Evolutionary conservation across 2,888 invertebrate species (phyloP), one percentile per base, ranked within the genome.

Genomic region (Eubasilissa splendida): DNA sequence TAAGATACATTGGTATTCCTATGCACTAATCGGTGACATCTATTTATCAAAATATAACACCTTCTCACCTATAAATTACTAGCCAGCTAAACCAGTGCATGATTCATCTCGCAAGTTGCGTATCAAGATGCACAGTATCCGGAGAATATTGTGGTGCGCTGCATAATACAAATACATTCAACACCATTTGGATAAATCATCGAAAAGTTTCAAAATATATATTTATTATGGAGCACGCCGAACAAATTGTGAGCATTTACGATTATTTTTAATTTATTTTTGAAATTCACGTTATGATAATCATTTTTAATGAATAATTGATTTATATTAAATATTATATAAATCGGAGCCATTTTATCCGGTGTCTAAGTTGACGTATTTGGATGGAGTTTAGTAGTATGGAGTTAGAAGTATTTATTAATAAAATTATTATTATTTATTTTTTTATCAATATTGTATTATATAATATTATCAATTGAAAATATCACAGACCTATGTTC

Each of bases 21-120:
- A 7, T 42, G 42, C 42, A 42, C 68, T 68, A 68, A 68, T 68
- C 14, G 50, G 14, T 68, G 68, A 68, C 68, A 68, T 68, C 42
- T 68, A 11, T 68, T 11, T 8, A n/a, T 42, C 42, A 31, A 12
- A 63, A 63, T 63, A 33, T 63, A 63, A 33, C 63, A 31, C 31
- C 63, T 63, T 63, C 33, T 12, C 42, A 63, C 12, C 63, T 63
- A 63, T 63, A 63, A 63, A 63, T 63, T 4, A 63, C 31, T 63
- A 31, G 2, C 33, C 33, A 12, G 4, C 12, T 11, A 33, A 33
- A 63, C 42, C 63, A 31, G 33, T 4, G 11, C 2, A 63, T 42
- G 42, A 33, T 63, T 63, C 33, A 63, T 63, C 63, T 63, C 63
- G 31, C 33, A 33, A 22, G 31, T 31, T 33, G 33, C 63, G 3